phyloP scores from a whole-genome alignment of 64 coral and sea anemone genomes.

The Catalaphyllia jardinei region DNA sequence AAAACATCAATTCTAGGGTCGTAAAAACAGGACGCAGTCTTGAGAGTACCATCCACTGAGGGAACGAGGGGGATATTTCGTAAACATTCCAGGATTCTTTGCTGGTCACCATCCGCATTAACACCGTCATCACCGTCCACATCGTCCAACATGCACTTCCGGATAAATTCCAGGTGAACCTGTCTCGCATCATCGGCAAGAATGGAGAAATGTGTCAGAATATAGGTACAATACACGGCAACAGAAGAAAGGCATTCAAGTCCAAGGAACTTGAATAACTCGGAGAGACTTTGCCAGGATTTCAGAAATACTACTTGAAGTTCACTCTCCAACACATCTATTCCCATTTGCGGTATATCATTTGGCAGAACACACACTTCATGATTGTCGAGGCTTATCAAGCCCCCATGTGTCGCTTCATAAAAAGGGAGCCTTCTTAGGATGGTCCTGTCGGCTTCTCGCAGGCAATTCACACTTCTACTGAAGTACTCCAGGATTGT shows the following conservation, averaged over 20 bases:
- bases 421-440: conserved; percentile 39
- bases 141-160: neutral
- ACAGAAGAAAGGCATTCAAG: neutral
- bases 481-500: conserved; percentile 19
- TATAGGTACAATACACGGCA: conserved; percentile 38
- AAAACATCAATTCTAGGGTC: conserved; percentile 37
- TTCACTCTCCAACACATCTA: conserved; percentile 22
- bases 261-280: conserved; percentile 16
- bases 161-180: conserved; percentile 19
- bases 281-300: neutral
- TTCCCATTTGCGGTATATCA: conserved; percentile 25
- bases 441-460: neutral
- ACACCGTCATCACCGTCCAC: too few relatives aligned
- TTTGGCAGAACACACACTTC: conserved; percentile 21
- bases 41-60: neutral
- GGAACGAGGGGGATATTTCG: neutral
- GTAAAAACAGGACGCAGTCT: conserved; percentile 39
- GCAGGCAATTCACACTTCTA: neutral
- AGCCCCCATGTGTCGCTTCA: conserved; percentile 12
- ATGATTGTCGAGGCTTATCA: neutral
- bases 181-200: conserved; percentile 6
- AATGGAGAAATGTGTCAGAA: conserved; percentile 20
- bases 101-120: neutral
- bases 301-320: conserved; percentile 22
- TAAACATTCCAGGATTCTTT: neutral